Base-by-base conservation (phyloP, 2,888 invertebrate species). In the Patella pellucida region DNA sequence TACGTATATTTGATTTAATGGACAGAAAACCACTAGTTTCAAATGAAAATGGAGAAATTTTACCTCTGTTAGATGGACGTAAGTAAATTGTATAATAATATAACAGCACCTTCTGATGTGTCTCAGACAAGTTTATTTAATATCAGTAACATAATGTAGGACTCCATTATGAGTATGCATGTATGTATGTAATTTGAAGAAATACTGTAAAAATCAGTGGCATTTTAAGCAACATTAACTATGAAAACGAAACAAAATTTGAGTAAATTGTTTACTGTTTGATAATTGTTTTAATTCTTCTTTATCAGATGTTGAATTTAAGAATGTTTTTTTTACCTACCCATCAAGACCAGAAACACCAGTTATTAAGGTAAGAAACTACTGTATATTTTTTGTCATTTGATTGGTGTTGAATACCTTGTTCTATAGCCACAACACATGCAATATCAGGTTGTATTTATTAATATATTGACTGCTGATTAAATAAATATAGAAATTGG, bases 331-430 rank as follows among this genome's bases (percentile, higher is more conserved):
- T 16, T 89, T 89, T 74, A 88, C 86, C 1, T 89, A 89, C 74
- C 89, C 89, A n/a, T 87, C 89, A 1, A 82, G 89, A 74, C 87
- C 88, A 52, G 89, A 89, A 27, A 84, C 83, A 19, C 76, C 86
- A 79, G 88, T 89, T 7, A 77, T 89, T 9, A 86, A 86, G 85
- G 89, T 89, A 78, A 76, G 78, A n/a, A n/a, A 15, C 4, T 52
- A 54, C 27, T 31, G 31, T 27, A 31, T 31, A 31, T 31, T 4
- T 31, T 31, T 41, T 41, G 41, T 41, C 0, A 41, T 41, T 41
- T 41, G 7, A 15, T 50, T 19, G 31, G 69, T 15, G 41, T 23
- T 16, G n/a, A 3, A 67, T 23, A 15, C 9, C 50, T 23, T 31
- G 16, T 51, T n/a, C 16, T 52, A 16, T 69, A 11, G 69, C 5